Conservation (phyloP, 2,113 vertebrate species). For the Odontesthes bonariensis region DNA sequence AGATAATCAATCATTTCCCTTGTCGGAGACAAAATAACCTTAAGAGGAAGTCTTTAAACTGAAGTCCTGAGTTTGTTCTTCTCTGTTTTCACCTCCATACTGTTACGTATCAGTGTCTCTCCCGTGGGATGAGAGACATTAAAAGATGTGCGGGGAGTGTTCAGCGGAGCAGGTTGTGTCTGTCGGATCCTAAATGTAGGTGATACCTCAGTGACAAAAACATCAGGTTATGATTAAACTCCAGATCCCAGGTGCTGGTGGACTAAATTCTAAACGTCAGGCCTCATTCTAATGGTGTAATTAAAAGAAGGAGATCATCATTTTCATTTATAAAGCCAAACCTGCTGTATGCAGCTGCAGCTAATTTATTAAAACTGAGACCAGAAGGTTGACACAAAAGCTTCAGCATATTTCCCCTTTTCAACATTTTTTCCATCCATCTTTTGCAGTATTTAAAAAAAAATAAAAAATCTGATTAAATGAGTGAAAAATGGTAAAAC, state of each 20-base stretch:
- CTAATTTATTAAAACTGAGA: not conserved
- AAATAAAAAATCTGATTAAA: not conserved
- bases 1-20: slow-evolving; percentile 32
- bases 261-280: not conserved
- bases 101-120: slow-evolving; percentile 28
- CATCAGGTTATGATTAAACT: slow-evolving; percentile 19
- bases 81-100: slow-evolving; percentile 21
- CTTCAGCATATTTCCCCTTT: not conserved
- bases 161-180: slow-evolving; percentile 2
- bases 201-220: slow-evolving; percentile 5
- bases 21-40: slow-evolving; percentile 1
- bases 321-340: not conserved
- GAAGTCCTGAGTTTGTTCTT: not conserved
- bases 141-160: not conserved
- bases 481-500: slow-evolving; percentile 2
- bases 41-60: slow-evolving; percentile 7
- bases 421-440: not conserved
- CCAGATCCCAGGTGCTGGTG: not conserved
- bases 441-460: not conserved
- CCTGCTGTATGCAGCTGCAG: not conserved
- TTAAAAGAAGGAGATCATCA: not conserved
- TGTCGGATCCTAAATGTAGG: slow-evolving; percentile 15
- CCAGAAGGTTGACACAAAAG: not conserved
- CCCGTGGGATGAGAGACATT: slow-evolving; percentile 4
- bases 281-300: not conserved